These are phyloP conservation scores for Sipha flava DNA, from an alignment of 1,140 invertebrate genomes.

Conservation along the genomic window DNA sequence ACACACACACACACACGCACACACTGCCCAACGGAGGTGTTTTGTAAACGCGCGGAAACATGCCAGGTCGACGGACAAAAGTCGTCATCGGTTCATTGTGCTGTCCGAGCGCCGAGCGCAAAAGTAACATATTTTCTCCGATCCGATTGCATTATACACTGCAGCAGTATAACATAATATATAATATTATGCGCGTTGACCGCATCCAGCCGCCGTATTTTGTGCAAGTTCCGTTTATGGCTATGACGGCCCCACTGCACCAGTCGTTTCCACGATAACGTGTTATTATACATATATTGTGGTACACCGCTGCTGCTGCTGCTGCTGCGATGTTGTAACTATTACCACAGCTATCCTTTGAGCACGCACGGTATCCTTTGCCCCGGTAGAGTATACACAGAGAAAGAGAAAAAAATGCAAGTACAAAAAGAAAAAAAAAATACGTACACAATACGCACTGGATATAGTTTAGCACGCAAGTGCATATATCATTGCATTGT, in stretches of 20 bases:
- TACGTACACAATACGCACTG: too few relatives aligned
- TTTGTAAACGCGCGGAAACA: too few relatives aligned
- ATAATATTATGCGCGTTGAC: neutral
- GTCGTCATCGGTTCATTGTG: neutral
- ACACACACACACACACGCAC: too few relatives aligned
- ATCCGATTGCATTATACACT: neutral
- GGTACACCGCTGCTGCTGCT: neutral
- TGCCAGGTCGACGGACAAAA: neutral
- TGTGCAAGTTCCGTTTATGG: conserved; percentile 7
- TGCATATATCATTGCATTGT: too few relatives aligned
- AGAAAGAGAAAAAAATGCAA: neutral
- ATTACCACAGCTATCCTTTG: neutral
- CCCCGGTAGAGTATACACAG: neutral
- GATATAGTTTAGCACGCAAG: too few relatives aligned
- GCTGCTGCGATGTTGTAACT: neutral
- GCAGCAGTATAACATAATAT: neutral
- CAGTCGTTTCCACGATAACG: neutral
- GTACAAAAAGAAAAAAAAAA: too few relatives aligned
- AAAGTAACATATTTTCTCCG: neutral
- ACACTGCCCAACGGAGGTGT: too few relatives aligned
- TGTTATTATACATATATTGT: neutral
- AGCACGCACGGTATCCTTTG: neutral
- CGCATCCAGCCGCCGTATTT: neutral
- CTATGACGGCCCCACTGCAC: neutral
- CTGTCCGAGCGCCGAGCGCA: neutral